A percentile compares a stretch with the other conserved stretches of the same genome.
Evolutionary conservation across 2,113 vertebrate genomes (phyloP).

Genomic region (Oceanites oceanicus): DNA sequence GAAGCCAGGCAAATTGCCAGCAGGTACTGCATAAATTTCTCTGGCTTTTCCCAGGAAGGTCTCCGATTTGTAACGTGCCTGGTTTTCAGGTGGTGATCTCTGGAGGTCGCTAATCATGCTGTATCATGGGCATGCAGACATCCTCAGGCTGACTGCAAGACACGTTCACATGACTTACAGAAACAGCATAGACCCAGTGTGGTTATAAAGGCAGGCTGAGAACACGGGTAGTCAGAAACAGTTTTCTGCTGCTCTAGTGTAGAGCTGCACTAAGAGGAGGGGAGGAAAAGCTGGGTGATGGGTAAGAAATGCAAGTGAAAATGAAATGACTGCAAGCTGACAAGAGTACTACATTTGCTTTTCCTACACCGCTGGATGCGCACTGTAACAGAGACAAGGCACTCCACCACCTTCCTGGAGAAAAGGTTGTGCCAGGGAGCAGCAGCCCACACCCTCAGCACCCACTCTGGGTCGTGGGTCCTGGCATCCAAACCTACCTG

Average conservation of each 20-base stretch:
- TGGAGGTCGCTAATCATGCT: not conserved
- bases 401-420: not conserved
- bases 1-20: not conserved
- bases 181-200: not conserved
- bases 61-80: not conserved
- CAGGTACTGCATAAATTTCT: not conserved
- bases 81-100: not conserved
- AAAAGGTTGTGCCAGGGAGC: not conserved
- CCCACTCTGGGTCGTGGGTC: accelerated
- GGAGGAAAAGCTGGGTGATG: not conserved
- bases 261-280: not conserved
- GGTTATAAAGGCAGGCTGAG: not conserved
- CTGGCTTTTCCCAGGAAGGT: not conserved
- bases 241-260: not conserved
- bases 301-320: not conserved
- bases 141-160: not conserved
- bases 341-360: accelerated
- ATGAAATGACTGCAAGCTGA: not conserved
- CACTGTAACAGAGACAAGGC: not conserved
- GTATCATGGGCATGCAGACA: not conserved
- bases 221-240: accelerated
- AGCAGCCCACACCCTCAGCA: not conserved
- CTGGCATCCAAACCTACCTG: not conserved
- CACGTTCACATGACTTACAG: not conserved
- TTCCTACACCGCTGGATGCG: not conserved